These are phyloP conservation scores for Zonitis immaculata DNA, from an alignment of 2,888 invertebrate species.

Conservation along the genomic window DNA sequence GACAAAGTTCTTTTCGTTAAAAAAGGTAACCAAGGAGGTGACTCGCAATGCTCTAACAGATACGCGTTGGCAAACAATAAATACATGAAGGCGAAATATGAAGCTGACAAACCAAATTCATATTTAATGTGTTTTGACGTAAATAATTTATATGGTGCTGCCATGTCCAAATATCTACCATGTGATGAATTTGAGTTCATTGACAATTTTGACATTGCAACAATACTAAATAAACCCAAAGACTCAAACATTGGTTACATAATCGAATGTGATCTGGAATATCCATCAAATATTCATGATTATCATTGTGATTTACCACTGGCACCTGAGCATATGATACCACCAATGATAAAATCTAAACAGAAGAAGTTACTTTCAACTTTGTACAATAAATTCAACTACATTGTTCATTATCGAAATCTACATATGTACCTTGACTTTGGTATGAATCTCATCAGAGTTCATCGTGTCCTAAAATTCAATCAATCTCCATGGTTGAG, in stretches of 20 bases:
- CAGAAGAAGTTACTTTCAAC: too few relatives aligned
- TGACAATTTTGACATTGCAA: not conserved
- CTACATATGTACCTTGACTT: not conserved
- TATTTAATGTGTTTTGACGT: slow-evolving; percentile 36
- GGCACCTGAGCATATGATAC: not conserved
- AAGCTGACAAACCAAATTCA: slow-evolving; percentile 23
- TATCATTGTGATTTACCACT: slow-evolving; percentile 19
- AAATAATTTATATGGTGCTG: slow-evolving; percentile 32
- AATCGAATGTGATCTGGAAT: slow-evolving; percentile 20
- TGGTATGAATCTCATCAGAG: not conserved
- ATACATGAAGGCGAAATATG: slow-evolving; percentile 31
- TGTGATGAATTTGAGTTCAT: slow-evolving; percentile 28
- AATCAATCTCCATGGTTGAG: slow-evolving; percentile 1
- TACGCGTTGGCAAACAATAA: slow-evolving; percentile 40
- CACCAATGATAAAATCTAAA: not conserved
- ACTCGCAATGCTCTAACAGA: slow-evolving; percentile 32
- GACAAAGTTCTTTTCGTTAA: slow-evolving; percentile 37
- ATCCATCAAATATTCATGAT: slow-evolving; percentile 37
- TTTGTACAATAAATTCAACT: too few relatives aligned
- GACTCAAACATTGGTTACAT: slow-evolving; percentile 33
- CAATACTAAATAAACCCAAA: not conserved
- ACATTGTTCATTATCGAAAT: slow-evolving; percentile 1
- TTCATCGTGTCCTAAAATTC: slow-evolving; percentile 1
- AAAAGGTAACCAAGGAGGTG: slow-evolving; percentile 34
- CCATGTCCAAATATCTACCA: slow-evolving; percentile 32